A percentile compares a stretch with the other conserved stretches of the same genome.
Conservation (phyloP, 1,140 invertebrate genomes). For the Trichonephila clavata region DNA sequence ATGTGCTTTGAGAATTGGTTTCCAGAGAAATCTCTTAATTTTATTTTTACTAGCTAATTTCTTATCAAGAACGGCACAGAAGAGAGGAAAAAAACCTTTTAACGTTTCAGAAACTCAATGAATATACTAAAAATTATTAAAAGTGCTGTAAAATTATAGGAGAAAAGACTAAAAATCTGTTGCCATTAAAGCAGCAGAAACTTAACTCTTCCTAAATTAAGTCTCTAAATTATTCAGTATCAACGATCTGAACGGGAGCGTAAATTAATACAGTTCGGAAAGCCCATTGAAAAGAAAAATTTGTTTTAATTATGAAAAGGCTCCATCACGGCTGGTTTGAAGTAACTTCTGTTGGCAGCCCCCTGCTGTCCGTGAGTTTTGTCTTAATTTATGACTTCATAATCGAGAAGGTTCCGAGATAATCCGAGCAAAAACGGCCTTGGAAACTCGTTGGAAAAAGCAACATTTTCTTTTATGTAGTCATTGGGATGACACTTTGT, state of each 20-base stretch:
- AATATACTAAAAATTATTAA: conserved; percentile 8
- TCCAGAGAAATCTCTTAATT: not conserved
- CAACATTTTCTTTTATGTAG: conserved; percentile 54
- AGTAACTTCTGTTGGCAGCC: conserved; percentile 2
- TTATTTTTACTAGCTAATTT: not conserved
- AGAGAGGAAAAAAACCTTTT: not conserved
- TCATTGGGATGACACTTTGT: conserved; percentile 35
- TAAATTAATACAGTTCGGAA: not conserved
- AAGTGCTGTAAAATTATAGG: conserved; percentile 27
- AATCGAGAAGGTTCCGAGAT: conserved; percentile 42
- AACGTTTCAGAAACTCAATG: not conserved
- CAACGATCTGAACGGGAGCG: conserved; percentile 19
- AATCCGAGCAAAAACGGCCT: conserved; percentile 44
- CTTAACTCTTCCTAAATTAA: conserved; percentile 12
- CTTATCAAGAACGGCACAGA: not conserved
- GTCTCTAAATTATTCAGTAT: conserved; percentile 3
- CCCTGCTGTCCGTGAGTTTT: not conserved
- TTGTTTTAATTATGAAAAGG: conserved; percentile 31
- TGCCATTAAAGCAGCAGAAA: not conserved
- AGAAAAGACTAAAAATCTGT: conserved; percentile 27
- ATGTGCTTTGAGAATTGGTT: no score
- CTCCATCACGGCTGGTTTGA: conserved; percentile 10
- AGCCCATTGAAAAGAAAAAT: conserved; percentile 17
- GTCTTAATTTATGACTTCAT: conserved; percentile 59
- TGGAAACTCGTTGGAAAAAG: conserved; percentile 47